A percentile compares a stretch with the other conserved stretches of the same genome.
These are phyloP conservation scores for Cheilosia scutellata DNA, from an alignment of 2,888 invertebrate species.

Conservation along the genomic window DNA sequence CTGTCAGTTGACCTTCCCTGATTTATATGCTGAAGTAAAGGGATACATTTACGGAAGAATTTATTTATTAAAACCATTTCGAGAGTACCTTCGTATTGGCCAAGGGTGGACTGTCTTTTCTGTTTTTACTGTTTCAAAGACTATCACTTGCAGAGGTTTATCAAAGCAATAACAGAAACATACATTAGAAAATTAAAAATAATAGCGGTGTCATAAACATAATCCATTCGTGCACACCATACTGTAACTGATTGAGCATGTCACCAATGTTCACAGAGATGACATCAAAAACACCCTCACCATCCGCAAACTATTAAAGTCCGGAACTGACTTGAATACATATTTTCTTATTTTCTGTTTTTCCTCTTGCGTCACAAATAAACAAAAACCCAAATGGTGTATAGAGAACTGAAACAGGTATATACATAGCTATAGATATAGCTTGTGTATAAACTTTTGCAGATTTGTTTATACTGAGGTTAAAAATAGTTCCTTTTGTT, in stretches of 20 bases:
- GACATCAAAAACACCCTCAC: constrained; percentile 5
- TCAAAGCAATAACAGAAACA: no score
- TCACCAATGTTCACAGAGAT: not conserved
- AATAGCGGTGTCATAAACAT: no score
- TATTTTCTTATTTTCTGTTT: not conserved
- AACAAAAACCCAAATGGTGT: not conserved
- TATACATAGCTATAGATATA: not conserved
- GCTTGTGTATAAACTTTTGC: constrained; percentile 17
- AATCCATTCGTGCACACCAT: not conserved
- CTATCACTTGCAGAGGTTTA: no score
- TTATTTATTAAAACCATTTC: no score
- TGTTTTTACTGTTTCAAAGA: no score
- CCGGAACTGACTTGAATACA: constrained; percentile 20
- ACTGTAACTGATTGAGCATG: constrained; percentile 17
- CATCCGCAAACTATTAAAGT: constrained; percentile 7
- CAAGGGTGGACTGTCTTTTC: no score
- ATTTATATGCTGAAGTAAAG: no score
- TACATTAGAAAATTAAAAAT: no score
- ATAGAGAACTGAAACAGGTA: not conserved
- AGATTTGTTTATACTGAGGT: constrained; percentile 51
- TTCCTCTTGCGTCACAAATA: not conserved
- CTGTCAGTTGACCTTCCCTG: no score
- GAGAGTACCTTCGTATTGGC: no score
- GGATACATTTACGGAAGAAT: no score
- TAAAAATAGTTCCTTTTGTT: constrained; percentile 59